These are phyloP conservation scores for Dromaius novaehollandiae DNA, from an alignment of 2,113 vertebrate species.

Conservation along the genomic window DNA sequence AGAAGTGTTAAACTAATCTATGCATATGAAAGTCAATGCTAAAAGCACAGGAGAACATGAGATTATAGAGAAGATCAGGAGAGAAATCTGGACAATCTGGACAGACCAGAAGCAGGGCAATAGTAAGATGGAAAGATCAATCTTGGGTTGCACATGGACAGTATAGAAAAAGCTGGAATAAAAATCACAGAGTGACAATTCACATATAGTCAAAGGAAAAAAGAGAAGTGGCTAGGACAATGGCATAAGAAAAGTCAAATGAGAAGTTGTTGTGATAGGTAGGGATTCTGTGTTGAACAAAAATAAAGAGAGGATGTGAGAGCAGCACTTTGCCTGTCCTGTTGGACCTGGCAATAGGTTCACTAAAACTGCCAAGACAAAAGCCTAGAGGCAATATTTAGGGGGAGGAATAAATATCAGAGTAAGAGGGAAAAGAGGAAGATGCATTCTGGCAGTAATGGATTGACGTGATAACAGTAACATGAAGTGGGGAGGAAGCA, in stretches of 20 bases:
- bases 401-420: background rate
- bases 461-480: background rate
- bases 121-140: background rate
- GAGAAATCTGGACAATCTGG: background rate
- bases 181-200: background rate
- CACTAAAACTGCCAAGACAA: background rate
- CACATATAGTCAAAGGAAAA: background rate
- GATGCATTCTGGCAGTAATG: background rate
- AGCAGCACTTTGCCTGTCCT: background rate
- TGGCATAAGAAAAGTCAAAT: background rate
- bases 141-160: background rate
- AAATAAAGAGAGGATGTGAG: background rate
- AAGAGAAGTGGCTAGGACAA: background rate
- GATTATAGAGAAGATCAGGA: background rate
- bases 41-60: background rate
- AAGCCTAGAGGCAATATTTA: background rate
- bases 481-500: background rate
- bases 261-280: background rate
- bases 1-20: background rate
- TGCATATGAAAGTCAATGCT: background rate
- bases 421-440: background rate
- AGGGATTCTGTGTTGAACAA: background rate
- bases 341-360: background rate
- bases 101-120: background rate
- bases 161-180: background rate